Evolutionary conservation across 2,888 invertebrate species (phyloP), one percentile per base, ranked within the genome.

Genomic region (Macrosoma leucophasiata): DNA sequence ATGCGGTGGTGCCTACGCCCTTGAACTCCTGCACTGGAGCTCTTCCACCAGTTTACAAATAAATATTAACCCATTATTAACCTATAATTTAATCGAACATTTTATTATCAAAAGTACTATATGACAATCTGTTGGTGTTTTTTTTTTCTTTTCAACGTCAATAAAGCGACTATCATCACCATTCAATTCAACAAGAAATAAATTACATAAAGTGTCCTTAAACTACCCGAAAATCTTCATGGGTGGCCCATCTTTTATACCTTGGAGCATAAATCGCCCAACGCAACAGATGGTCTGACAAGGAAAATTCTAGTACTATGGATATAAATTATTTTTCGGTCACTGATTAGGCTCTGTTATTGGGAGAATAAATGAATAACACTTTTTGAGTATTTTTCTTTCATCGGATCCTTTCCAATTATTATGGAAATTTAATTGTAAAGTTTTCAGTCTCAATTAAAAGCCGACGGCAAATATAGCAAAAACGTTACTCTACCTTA

Each of bases 201-300:
- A 26, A 22, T 14, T 20, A 8, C 20, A 20, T n/a, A 7, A 3
- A 10, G 20, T 7, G 20, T 9, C 20, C 4, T n/a, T n/a, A 20
- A 20, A 3, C 13, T 0, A 23, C 2, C n/a, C n/a, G n/a, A n/a
- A n/a, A n/a, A n/a, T n/a, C n/a, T n/a, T n/a, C n/a, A n/a, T n/a
- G n/a, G n/a, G n/a, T n/a, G n/a, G 6, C n/a, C 8, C 2, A 25
- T 14, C 24, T n/a, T 8, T 25, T 29, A 14, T 40, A 11, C 28
- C 43, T 45, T 48, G 27, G 9, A 36, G 34, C 43, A 33, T 33
- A 13, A 35, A 36, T 20, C 35, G 30, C 46, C 39, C 41, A 39
- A 52, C 52, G 63, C 66, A 70, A 69, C 71, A 66, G 68, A 66
- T 69, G 65, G 58, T 46, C 37, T 30, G 39, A 51, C 56, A 55